These are phyloP conservation scores for Stigmatopora argus DNA, from an alignment of 2,113 vertebrate genomes.

Conservation along the genomic window DNA sequence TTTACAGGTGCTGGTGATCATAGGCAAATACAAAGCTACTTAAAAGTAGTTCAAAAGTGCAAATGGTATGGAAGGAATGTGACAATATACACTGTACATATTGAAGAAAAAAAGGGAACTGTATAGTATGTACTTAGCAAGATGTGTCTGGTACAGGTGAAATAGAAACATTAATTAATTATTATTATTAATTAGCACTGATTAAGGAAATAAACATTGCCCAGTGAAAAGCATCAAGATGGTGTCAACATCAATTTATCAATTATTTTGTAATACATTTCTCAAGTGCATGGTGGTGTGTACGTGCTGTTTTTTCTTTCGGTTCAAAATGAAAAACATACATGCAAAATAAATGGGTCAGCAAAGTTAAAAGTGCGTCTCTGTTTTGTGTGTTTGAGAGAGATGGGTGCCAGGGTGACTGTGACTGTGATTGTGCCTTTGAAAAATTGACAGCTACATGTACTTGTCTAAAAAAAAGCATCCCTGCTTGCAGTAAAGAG, in stretches of 20 bases:
- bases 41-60: not conserved
- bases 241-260: constrained; percentile 60
- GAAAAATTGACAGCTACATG: not conserved
- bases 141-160: constrained; percentile 16
- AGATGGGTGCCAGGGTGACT: not conserved
- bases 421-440: not conserved
- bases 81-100: constrained; percentile 4
- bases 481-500: not conserved
- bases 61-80: constrained; percentile 24
- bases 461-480: not conserved
- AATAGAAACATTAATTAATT: constrained; percentile 4
- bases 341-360: constrained; percentile 83
- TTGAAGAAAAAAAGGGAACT: constrained; percentile 7
- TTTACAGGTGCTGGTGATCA: constrained; percentile 29
- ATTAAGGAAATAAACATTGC: constrained; percentile 12
- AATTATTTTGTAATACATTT: constrained; percentile 65
- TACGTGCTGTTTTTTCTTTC: constrained; percentile 94
- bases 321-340: constrained; percentile 87
- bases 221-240: constrained; percentile 55
- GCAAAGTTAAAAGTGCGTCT: constrained; percentile 56
- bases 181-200: constrained; percentile 14
- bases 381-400: constrained; percentile 19
- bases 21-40: constrained; percentile 25
- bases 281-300: constrained; percentile 87
- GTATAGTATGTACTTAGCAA: not conserved